Evolutionary conservation across 2,888 invertebrate species (phyloP), one percentile per base, ranked within the genome.

Genomic region (Chrysolina oricalcia): DNA sequence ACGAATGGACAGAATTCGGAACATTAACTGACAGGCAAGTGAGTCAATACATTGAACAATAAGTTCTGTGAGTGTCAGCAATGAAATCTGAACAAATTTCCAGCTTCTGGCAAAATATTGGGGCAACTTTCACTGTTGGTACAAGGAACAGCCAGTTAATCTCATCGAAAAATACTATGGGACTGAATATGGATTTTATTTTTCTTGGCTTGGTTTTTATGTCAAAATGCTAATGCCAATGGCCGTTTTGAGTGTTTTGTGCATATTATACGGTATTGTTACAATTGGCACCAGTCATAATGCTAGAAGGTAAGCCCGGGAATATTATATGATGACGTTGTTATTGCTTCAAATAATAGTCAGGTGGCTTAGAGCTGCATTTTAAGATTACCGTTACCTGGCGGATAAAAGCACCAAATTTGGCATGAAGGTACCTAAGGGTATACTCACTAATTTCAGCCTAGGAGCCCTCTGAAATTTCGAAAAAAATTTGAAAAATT

Each of bases 71-170:
- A 43, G 3, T 43, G 8, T 5, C 15, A 13, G 0, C 15, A 50
- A 19, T 17, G 19, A 17, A 50, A 17, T 9, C 1, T 43, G 13
- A 15, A 15, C 13, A 15, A 15, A 13, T 62, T 78, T 74, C 69
- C 41, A 93, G 91, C 84, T 92, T 46, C 85, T 93, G 74, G 90
- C 90, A 81, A 88, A 90, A 77, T 90, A 90, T 77, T 93, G 93
- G 93, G 92, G 91, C 8, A 88, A 88, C 67, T 88, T 89, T n/a
- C 83, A 86, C 35, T 88, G 88, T 72, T 90, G 90, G 88, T 91
- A 90, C 84, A 92, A 91, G 85, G 89, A 89, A 63, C 93, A 93
- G 84, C 93, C 93, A 0, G 83, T 93, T 11, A 90, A 91, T 83
- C 86, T 92, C 53, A 89, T 93, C 41, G 88, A 91, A 76, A 88